Evolutionary conservation across 2,797 vertebrate species (phyloP), one percentile per base, ranked within the genome.

Genomic region (Hippopotamyrus pictus): DNA sequence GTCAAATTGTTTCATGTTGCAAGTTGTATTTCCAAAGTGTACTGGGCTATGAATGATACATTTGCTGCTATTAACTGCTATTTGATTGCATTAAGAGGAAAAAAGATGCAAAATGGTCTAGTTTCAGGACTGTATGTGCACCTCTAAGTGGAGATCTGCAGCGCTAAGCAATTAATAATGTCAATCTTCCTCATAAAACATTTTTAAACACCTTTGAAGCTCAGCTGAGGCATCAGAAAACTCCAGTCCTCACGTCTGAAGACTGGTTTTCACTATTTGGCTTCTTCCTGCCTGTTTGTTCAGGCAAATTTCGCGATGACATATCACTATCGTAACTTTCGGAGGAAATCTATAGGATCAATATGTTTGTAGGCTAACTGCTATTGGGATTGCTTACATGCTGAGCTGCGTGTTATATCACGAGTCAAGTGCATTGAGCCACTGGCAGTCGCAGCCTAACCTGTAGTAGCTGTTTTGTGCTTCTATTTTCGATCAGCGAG

Each of bases 251-350:
- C 94, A 93, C 92, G 93, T 94, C 94, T 94, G 93, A 93, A 95
- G 95, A 96, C 95, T 96, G 96, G 94, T 95, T 96, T 95, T 22
- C 53, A 87, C 29, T 8, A 12, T 53, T 57, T 59, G 86, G 53
- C 41, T 87, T 87, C 53, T 94, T 93, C 94, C 95, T 94, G 95
- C 94, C 94, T 94, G 95, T 94, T 94, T 94, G 95, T 95, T 95
- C 94, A 92, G 92, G 94, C 94, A 96, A 96, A 97, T 96, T 95
- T 94, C 91, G 92, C 95, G 94, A 95, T 96, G 95, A 97, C 96
- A 95, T 97, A 97, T 97, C 95, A 97, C 96, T 97, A 97, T 97
- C 95, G 94, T 96, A 96, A 96, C 96, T 97, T 97, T 97, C 94
- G 95, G 95, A 95, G 94, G 95, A 96, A 96, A 97, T 97, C 96